These are phyloP conservation scores for Tholera decimalis DNA, from an alignment of 2,888 invertebrate genomes.

Conservation along the genomic window DNA sequence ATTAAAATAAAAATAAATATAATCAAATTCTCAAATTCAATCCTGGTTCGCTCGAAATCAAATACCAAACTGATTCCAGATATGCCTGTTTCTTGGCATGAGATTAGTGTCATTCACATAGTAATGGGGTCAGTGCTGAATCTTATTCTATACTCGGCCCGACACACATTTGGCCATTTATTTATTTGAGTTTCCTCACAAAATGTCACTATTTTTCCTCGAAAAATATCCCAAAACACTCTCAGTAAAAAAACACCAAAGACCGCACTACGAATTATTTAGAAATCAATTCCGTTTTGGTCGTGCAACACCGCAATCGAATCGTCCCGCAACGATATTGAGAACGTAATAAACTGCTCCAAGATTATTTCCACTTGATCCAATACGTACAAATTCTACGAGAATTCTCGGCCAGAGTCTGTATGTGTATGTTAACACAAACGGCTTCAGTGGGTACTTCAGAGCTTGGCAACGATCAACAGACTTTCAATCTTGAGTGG, in stretches of 20 bases:
- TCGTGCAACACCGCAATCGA: slow-evolving; percentile 70
- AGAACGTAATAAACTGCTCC: slow-evolving; percentile 82
- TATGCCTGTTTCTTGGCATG: too few species aligned
- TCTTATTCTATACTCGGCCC: too few species aligned
- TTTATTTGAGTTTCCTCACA: neutral
- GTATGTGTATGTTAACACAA: slow-evolving; percentile 59
- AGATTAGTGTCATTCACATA: too few species aligned
- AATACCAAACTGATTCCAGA: too few species aligned
- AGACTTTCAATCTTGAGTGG: slow-evolving; percentile 29
- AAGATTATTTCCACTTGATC: slow-evolving; percentile 81
- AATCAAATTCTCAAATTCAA: too few species aligned
- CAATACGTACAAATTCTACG: slow-evolving; percentile 70
- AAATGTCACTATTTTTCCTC: neutral
- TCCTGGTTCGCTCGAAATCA: too few species aligned
- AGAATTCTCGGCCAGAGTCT: slow-evolving; percentile 48
- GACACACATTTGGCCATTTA: too few species aligned
- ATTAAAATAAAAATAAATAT: too few species aligned
- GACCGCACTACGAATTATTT: slow-evolving; percentile 73
- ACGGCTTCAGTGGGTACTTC: slow-evolving; percentile 32
- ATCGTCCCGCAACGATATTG: slow-evolving; percentile 77
- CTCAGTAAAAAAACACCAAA: slow-evolving; percentile 37
- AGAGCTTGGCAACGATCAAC: slow-evolving; percentile 21
- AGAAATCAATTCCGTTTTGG: slow-evolving; percentile 79
- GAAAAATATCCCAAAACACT: slow-evolving; percentile 10
- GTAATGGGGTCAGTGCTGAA: too few species aligned